phyloP scores from a whole-genome alignment of 2,113 vertebrate species.

The Hydropotes inermis region DNA sequence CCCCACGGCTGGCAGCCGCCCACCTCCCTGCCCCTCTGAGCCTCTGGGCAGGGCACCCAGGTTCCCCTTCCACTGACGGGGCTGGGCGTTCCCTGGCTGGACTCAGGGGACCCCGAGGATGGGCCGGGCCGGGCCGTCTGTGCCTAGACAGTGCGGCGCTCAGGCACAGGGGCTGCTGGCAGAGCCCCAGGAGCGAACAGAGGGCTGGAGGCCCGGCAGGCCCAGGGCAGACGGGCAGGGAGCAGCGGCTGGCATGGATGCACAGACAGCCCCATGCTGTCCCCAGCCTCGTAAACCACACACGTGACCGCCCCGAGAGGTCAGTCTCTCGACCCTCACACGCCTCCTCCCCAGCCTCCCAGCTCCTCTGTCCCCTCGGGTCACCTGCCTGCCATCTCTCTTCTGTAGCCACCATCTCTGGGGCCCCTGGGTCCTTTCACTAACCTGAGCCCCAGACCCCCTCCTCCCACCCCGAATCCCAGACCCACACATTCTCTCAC shows the following conservation, averaged over 20 bases:
- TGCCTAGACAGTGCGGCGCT: neutral
- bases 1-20: neutral
- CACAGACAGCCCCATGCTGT: neutral
- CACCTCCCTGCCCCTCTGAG: neutral
- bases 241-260: rapidly evolving
- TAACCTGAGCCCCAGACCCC: neutral
- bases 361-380: neutral
- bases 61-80: neutral
- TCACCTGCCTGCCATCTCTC: neutral
- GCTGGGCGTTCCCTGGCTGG: neutral
- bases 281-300: neutral
- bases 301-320: neutral
- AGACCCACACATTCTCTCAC: neutral
- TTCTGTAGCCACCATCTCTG: neutral
- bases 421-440: neutral
- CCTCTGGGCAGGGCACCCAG: neutral
- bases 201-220: neutral
- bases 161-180: too few species aligned
- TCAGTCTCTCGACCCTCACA: rapidly evolving
- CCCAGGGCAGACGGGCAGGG: neutral
- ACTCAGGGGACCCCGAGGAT: neutral
- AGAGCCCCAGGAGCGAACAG: neutral
- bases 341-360: neutral
- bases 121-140: rapidly evolving
- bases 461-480: neutral